Conservation (phyloP, 53 echinoderm and acorn worm genomes). For the Glandiceps talaboti region DNA sequence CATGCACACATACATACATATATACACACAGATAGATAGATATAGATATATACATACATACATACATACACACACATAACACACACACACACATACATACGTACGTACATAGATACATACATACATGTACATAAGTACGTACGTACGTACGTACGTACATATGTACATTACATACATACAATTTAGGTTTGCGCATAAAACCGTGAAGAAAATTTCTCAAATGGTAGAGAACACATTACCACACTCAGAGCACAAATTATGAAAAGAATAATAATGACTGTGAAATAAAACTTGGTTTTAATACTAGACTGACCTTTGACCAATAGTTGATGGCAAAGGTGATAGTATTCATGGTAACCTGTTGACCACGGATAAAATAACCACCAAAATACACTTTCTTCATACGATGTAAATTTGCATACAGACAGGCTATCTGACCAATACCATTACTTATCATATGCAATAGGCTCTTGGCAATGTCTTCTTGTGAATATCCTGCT, state of each 20-base stretch:
- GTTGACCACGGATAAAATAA: conserved; percentile 10
- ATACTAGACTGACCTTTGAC: conserved; percentile 6
- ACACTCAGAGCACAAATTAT: neutral
- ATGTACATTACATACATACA: too few relatives aligned
- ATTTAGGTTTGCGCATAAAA: too few relatives aligned
- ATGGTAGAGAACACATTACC: too few relatives aligned
- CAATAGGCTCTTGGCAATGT: conserved; percentile 13
- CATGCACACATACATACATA: too few relatives aligned
- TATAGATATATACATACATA: too few relatives aligned
- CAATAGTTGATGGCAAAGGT: conserved; percentile 11
- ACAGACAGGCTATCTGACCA: conserved; percentile 9
- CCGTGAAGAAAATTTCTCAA: too few relatives aligned
- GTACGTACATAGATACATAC: too few relatives aligned
- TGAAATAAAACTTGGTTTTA: neutral
- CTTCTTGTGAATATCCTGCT: neutral
- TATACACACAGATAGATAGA: too few relatives aligned
- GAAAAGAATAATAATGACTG: neutral
- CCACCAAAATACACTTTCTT: conserved; percentile 7
- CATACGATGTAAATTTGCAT: conserved; percentile 3
- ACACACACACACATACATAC: too few relatives aligned
- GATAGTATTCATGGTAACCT: conserved; percentile 2
- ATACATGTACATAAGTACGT: too few relatives aligned
- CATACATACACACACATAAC: too few relatives aligned
- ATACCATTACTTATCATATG: conserved; percentile 11
- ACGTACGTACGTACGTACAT: too few relatives aligned